Base-by-base conservation (phyloP, 2,797 vertebrate species). In the Myotis findleyi region DNA sequence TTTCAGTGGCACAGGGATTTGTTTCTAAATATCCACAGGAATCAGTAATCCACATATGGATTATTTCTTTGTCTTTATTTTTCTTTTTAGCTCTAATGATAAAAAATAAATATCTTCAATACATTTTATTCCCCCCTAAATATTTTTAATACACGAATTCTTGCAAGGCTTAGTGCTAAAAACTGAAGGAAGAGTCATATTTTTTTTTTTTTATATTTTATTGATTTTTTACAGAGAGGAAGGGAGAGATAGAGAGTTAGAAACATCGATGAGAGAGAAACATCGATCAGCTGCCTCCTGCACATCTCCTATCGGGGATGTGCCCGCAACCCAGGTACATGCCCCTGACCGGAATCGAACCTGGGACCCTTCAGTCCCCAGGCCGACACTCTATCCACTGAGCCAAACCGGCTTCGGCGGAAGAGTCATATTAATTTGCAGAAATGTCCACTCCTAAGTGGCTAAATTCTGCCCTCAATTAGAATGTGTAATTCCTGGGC, bases 41-140 rank as follows among this genome's bases (percentile, higher is more conserved):
- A 93, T 79, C 27, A 91, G 38, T 94, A 84, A 89, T 47, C 20
- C 4, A 81, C 13, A 64, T 66, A 53, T 59, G 53, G 3, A 13
- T 68, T 87, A 81, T 94, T 89, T 88, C 69, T 85, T 84, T 59
- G 51, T n/a, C 6, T 86, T 87, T 64, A 27, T 36, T 81, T 86
- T 53, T 55, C 27, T 68, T 87, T 73, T 83, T 57, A 93, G 13
- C 7, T 55, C 16, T 84, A 82, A n/a, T 68, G 5, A 4, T 87
- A 77, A 89, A 92, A 92, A 57, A 71, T 55, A 87, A 89, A 69
- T 73, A 55, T 51, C 10, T 81, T 93, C 7, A 94, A 59, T 57
- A 68, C 64, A 73, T 30, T 87, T 87, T 41, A 76, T 47, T 81
- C 76, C 51, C 57, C 21, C 18, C 5, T 64, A 76, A 71, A 68